Evolutionary conservation across 2,797 vertebrate species (phyloP), one percentile per base, ranked within the genome.

Genomic region (Falco rusticolus): DNA sequence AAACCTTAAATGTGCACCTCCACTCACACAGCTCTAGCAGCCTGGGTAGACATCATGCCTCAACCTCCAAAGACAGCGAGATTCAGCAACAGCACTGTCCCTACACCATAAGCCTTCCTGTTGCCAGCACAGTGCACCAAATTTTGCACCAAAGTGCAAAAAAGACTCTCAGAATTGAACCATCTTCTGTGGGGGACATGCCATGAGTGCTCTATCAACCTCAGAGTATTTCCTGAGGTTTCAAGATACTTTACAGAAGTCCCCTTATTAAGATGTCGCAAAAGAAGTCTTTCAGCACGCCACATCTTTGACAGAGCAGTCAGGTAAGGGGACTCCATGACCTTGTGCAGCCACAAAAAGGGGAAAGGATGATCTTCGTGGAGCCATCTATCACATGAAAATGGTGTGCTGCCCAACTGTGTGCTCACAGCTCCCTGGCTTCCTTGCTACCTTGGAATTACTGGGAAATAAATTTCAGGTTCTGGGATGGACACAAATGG

Each of bases 381-480:
- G 24, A 79, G 29, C 11, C 6, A 24, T 15, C 31, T 53, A 25
- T 43, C 61, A 26, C 6, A 5, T 26, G n/a, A 1, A 57, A 61
- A 59, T 70, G 5, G 1, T 25, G 8, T 39, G 13, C 10, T 59
- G 39, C 10, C 28, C 51, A 18, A 1, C 26, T 18, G 1, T 3
- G 5, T 48, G 9, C 37, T 88, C 16, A 11, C 34, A 64, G 31
- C 9, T 70, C 3, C 2, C 13, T 13, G 48, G 28, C 16, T 86
- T 81, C 61, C 57, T 45, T 9, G 0, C 41, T 37, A 57, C 13
- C 37, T 33, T 51, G 63, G 70, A 69, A 64, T 64, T 11, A 21
- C 16, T 11, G 6, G 31, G 31, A 90, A 78, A 34, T 17, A 43
- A 26, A 59, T 61, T 50, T 57, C 63, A 25, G 17, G 41, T 84